A percentile compares a stretch with the other conserved stretches of the same genome.
Conservation (phyloP, 2,113 vertebrate genomes). For the Hyla sarda region DNA sequence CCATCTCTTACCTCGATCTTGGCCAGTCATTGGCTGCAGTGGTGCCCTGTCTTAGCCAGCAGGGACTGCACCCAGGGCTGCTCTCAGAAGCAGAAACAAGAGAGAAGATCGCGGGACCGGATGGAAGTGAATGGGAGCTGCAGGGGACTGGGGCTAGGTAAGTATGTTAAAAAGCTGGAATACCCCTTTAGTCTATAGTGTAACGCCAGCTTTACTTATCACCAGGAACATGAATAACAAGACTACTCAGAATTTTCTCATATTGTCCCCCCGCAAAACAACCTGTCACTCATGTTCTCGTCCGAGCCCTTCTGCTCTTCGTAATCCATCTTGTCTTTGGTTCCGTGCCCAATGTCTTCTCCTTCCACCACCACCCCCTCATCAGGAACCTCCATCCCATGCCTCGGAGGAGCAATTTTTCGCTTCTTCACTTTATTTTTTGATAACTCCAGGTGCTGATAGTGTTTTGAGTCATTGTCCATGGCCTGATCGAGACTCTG, state of each 20-base stretch:
- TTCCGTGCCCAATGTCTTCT: slow-evolving; percentile 74
- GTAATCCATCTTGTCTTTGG: slow-evolving; percentile 95
- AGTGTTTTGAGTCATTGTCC: slow-evolving; percentile 74
- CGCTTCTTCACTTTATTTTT: slow-evolving; percentile 92
- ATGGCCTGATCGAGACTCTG: slow-evolving; percentile 75
- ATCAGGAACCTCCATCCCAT: slow-evolving; percentile 78
- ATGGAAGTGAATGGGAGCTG: no score
- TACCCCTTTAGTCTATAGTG: no score
- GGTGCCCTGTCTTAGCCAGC: no score
- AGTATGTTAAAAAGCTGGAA: no score
- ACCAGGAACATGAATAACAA: no score
- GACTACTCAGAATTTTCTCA: not conserved
- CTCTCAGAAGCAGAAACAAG: no score
- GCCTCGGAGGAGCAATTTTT: slow-evolving; percentile 78
- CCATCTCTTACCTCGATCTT: no score
- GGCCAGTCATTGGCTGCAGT: no score
- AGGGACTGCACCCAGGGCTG: no score
- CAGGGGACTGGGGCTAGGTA: no score
- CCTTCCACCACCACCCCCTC: slow-evolving; percentile 80
- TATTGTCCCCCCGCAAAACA: not conserved
- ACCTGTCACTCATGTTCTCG: slow-evolving; percentile 99
- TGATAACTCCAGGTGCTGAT: slow-evolving; percentile 72
- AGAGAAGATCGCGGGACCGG: no score
- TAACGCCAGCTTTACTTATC: no score
- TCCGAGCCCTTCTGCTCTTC: slow-evolving; percentile 95